These are phyloP conservation scores for Gasteruption jaculator DNA, from an alignment of 2,888 invertebrate genomes.

Conservation along the genomic window DNA sequence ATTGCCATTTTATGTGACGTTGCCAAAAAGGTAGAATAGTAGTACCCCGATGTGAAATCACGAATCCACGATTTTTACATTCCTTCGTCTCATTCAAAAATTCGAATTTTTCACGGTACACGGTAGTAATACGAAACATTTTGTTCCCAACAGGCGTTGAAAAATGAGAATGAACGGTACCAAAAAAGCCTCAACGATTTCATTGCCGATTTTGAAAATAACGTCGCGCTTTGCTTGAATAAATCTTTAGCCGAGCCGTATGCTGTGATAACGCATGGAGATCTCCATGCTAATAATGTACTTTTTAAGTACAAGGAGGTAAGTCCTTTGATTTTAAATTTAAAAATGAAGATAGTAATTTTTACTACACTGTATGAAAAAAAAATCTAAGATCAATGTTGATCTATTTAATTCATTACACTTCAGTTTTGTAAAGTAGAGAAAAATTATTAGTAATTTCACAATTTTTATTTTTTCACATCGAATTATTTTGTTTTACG, in stretches of 20 bases:
- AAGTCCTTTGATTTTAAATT: conserved; percentile 1
- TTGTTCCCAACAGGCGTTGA: conserved; percentile 17
- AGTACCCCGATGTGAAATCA: no score
- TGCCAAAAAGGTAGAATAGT: conserved; percentile 15
- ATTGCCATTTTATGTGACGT: conserved; percentile 1
- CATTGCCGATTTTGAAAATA: conserved; percentile 3
- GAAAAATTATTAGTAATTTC: no score
- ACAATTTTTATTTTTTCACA: no score
- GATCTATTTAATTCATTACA: background rate
- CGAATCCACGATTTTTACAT: no score
- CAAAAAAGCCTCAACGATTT: conserved; percentile 21
- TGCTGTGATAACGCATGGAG: conserved; percentile 28
- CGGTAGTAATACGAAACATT: no score
- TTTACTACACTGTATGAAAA: background rate
- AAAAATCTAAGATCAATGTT: background rate
- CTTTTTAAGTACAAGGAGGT: conserved; percentile 29
- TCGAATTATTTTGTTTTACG: no score
- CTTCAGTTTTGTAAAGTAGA: no score
- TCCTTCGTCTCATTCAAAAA: no score
- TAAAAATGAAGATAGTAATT: background rate
- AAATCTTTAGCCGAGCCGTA: conserved; percentile 28
- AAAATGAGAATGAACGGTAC: conserved; percentile 20
- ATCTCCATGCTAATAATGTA: conserved; percentile 30
- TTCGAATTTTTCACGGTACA: no score
- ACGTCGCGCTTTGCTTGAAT: conserved; percentile 8